Evolutionary conservation across 92 coral and sea anemone genomes (phyloP), one percentile per base, ranked within the genome.

Genomic region (Palythoa caribaeorum): DNA sequence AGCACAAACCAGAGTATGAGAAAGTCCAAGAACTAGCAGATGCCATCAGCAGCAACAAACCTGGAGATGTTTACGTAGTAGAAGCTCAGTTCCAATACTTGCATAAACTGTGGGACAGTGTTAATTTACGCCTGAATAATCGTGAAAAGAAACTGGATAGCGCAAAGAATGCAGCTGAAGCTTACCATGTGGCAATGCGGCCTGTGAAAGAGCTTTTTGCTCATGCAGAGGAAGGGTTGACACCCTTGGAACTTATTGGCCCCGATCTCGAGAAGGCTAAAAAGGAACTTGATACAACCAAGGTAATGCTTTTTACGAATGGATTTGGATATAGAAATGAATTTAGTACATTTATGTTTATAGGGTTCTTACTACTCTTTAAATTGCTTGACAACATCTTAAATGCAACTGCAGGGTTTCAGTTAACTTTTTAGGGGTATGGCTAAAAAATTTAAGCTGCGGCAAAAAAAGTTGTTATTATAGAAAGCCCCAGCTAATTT

Each of bases 21-120:
- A 87, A 92, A 44, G 92, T 96, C 69, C 93, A 91, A 75, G 92
- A 91, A 38, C 90, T 92, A 5, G 93, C 95, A 6, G 91, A 85
- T 20, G 93, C 89, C 38, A 94, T 97, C 39, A 83, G 90, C 66
- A 89, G 86, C 71, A 90, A 87, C 60, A 90, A 94, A 36, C 96
- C 99, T 2, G 98, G 93, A 73, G 99, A 97, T 79, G 94, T 95
- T 28, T 97, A 95, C 88, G 95, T 97, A 2, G 97, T 97, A 20
- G 98, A 97, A 74, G 99, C 98, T 28, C 99, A 97, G 63, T 84
- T 88, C 53, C 96, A 92, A 83, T 92, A 97, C 89, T 75, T 97
- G 77, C 85, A 87, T 52, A 96, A 92, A 89, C 74, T 92, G 76
- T 97, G 98, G 96, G 96, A 94, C 9, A 80, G 94, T 66, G 75